Conservation (phyloP, 2,888 invertebrate species). For the Lottia gigantea region DNA sequence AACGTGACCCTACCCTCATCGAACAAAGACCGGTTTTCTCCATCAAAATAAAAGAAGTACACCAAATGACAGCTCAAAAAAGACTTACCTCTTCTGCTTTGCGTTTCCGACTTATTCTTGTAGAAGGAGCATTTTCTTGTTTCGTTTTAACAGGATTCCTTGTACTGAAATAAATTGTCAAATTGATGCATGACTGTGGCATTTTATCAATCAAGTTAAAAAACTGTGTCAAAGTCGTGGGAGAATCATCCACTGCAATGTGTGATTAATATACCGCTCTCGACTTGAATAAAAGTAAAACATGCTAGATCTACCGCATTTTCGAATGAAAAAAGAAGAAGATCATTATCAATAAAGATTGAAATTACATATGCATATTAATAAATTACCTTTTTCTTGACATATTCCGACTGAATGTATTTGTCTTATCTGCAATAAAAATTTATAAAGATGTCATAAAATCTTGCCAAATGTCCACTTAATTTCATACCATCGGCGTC, state of each 20-base stretch:
- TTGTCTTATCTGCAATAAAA: constrained; percentile 10
- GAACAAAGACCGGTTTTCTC: constrained; percentile 16
- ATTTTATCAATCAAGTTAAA: too few relatives aligned
- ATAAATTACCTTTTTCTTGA: constrained; percentile 51
- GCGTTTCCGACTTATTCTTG: constrained; percentile 45
- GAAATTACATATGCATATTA: constrained; percentile 2
- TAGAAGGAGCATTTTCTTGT: constrained; percentile 33
- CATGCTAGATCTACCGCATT: not conserved
- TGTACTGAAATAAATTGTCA: constrained; percentile 39
- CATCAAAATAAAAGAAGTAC: not conserved
- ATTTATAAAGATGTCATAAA: too few relatives aligned
- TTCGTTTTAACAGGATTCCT: constrained; percentile 43
- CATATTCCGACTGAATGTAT: constrained; percentile 36
- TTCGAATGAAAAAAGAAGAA: constrained; percentile 6
- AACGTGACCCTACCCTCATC: constrained; percentile 10
- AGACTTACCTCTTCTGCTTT: constrained; percentile 53
- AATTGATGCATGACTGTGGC: not conserved
- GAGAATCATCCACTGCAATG: too few relatives aligned
- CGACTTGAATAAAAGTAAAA: not conserved
- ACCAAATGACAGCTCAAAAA: constrained; percentile 16
- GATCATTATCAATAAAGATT: not conserved
- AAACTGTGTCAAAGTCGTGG: too few relatives aligned
- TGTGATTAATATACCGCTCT: not conserved
- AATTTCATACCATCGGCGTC: too few relatives aligned
- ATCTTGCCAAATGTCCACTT: too few relatives aligned